phyloP scores from a whole-genome alignment of 2,113 vertebrate species.

The Mohoua ochrocephala region DNA sequence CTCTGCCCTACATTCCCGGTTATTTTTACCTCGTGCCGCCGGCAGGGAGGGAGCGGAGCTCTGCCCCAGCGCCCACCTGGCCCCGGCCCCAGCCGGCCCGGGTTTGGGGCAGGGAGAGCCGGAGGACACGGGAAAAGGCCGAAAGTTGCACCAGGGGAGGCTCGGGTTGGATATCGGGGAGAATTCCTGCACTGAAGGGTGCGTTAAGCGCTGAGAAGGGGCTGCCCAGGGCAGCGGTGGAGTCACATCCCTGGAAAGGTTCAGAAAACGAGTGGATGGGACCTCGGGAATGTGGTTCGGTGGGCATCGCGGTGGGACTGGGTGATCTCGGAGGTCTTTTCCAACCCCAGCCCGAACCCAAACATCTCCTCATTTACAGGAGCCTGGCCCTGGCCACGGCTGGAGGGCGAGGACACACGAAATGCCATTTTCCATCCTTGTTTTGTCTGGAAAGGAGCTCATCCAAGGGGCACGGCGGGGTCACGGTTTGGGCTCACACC shows the following conservation, averaged over 20 bases:
- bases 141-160: background rate
- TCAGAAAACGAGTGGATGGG: background rate
- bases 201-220: background rate
- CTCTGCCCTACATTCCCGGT: background rate
- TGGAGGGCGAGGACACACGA: background rate
- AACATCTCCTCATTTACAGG: fast-evolving
- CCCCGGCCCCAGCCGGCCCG: background rate
- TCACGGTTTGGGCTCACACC: background rate
- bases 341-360: fast-evolving
- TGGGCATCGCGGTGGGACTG: background rate
- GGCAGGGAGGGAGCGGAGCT: background rate
- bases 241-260: background rate
- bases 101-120: background rate
- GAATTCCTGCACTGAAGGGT: fast-evolving
- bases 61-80: background rate
- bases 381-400: fast-evolving
- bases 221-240: background rate
- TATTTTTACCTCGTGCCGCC: background rate
- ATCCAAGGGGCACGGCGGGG: fast-evolving
- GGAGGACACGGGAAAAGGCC: fast-evolving
- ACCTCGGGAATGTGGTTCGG: background rate
- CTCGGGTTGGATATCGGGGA: background rate
- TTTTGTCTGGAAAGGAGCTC: background rate
- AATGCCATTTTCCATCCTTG: fast-evolving
- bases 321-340: background rate